Evolutionary conservation across 1,140 invertebrate species (phyloP).

Genomic region (Oscheius sp.): DNA sequence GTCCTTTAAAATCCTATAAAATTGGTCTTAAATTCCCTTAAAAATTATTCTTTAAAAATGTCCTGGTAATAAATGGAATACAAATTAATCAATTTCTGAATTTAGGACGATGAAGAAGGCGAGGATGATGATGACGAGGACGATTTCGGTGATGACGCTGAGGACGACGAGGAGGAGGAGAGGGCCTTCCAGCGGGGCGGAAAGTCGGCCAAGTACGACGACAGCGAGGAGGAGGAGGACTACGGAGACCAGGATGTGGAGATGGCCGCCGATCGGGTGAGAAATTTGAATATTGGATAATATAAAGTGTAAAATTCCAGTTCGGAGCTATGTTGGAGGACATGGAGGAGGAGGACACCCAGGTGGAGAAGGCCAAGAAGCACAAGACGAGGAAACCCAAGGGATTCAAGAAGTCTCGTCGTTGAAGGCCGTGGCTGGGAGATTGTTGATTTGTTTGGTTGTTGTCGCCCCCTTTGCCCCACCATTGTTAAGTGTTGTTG

Average conservation of each 20-base stretch:
- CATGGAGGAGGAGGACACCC: neutral
- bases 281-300: neutral
- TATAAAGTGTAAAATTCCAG: neutral
- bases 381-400: neutral
- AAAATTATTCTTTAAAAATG: no score
- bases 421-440: no score
- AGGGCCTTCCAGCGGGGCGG: neutral
- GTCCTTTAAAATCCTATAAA: neutral
- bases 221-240: constrained; percentile 13
- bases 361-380: neutral
- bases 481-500: no score
- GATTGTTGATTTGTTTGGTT: no score
- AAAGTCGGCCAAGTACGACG: neutral
- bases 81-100: neutral
- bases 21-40: neutral
- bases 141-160: constrained; percentile 1
- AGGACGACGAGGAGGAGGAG: neutral
- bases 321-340: neutral
- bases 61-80: no score
- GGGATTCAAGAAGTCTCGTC: neutral
- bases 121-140: constrained; percentile 22
- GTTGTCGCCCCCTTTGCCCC: no score
- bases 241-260: constrained; percentile 31
- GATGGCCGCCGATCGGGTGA: constrained; percentile 29
- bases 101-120: constrained; percentile 53